These are phyloP conservation scores for Todiramphus saurophagus DNA, from an alignment of 2,113 vertebrate genomes.

Conservation along the genomic window DNA sequence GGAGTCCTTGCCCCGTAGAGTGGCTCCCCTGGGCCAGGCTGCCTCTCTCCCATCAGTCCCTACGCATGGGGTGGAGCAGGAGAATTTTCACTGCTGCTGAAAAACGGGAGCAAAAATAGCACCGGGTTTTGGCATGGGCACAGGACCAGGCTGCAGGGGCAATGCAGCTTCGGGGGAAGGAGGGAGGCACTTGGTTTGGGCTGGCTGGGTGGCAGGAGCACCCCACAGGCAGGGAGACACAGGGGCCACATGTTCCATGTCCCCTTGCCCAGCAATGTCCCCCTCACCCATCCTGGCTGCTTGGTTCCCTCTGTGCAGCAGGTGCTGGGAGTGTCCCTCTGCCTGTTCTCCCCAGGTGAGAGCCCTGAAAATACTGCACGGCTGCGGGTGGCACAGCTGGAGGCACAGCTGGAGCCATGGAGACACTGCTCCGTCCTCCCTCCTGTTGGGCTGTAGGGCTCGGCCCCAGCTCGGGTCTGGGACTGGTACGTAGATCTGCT, in stretches of 20 bases:
- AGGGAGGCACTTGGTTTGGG: neutral
- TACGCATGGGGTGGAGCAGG: slow-evolving; percentile 6
- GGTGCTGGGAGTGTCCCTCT: neutral
- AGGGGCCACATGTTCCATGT: neutral
- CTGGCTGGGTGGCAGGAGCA: neutral
- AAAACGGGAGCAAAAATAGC: slow-evolving; percentile 54
- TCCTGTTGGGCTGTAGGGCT: neutral
- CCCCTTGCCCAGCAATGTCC: neutral
- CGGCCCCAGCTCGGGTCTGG: neutral
- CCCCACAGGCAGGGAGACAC: neutral
- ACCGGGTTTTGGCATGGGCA: slow-evolving; percentile 39
- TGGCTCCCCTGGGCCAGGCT: neutral
- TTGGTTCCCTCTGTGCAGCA: neutral
- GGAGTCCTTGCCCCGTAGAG: neutral
- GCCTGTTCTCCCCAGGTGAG: neutral
- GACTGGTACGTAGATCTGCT: neutral
- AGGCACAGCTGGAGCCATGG: neutral
- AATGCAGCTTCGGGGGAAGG: slow-evolving; percentile 40
- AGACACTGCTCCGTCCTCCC: neutral
- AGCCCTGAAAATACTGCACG: neutral
- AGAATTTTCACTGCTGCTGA: slow-evolving; percentile 41
- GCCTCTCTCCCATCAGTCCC: neutral
- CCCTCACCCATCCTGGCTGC: accelerated
- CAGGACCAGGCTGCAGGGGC: slow-evolving; percentile 60
- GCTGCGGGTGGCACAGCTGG: neutral